These are phyloP conservation scores for Trichogramma dendrolimi DNA, from an alignment of 2,888 invertebrate species.

Conservation along the genomic window DNA sequence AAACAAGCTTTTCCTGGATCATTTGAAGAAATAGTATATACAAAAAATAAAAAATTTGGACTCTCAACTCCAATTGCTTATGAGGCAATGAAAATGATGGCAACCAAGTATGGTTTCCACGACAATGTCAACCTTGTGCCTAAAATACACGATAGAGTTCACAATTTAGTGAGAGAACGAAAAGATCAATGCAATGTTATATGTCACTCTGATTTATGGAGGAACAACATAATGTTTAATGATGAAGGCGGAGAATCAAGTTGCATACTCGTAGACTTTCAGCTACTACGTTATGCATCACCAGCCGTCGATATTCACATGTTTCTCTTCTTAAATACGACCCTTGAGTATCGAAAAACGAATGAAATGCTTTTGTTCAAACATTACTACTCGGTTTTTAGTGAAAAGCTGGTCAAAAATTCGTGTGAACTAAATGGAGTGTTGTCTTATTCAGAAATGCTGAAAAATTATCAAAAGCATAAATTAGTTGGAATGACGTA, in stretches of 20 bases:
- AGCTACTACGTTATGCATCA: slow-evolving; percentile 16
- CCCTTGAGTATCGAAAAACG: slow-evolving; percentile 6
- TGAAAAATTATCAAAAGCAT: slow-evolving; percentile 40
- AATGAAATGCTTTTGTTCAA: slow-evolving; percentile 6
- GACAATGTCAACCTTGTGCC: not conserved
- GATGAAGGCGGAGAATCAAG: not conserved
- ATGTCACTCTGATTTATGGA: slow-evolving; percentile 19
- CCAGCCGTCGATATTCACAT: slow-evolving; percentile 11
- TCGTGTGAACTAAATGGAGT: slow-evolving; percentile 40
- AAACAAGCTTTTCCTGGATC: slow-evolving; percentile 7
- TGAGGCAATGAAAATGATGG: not conserved
- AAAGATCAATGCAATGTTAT: slow-evolving; percentile 43
- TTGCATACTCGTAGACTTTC: slow-evolving; percentile 19
- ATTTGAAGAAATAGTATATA: slow-evolving; percentile 8
- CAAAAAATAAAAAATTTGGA: not conserved
- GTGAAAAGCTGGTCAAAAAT: slow-evolving; percentile 19
- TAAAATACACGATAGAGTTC: slow-evolving; percentile 45
- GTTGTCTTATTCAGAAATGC: slow-evolving; percentile 39
- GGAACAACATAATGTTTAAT: slow-evolving; percentile 17
- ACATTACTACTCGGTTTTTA: slow-evolving; percentile 17
- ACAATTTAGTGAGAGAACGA: slow-evolving; percentile 60
- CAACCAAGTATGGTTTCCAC: not conserved
- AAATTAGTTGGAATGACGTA: slow-evolving; percentile 39
- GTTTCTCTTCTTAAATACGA: slow-evolving; percentile 10
- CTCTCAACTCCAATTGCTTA: not conserved